Evolutionary conservation across 2,888 invertebrate genomes (phyloP), one percentile per base, ranked within the genome.

Genomic region (Temnothorax unifasciatus): DNA sequence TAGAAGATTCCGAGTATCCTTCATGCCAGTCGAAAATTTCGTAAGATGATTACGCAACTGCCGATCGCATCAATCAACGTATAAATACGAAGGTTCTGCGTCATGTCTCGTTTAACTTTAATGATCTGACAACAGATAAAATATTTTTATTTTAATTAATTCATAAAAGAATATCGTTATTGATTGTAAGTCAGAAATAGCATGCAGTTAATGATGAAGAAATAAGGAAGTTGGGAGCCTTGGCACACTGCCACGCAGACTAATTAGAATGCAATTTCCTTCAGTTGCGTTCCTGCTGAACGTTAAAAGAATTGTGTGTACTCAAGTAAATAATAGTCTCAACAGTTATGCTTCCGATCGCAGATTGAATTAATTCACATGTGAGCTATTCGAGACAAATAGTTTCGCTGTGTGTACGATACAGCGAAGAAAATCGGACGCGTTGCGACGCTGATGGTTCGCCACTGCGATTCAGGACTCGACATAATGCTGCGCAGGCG

Each of bases 401-500:
- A 63, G 15, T 41, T 29, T n/a, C 38, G 13, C 15, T n/a, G 21
- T 25, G 11, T 44, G 25, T 9, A 13, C 54, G 44, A 57, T 66
- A 38, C 11, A n/a, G 29, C 0, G 57, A 54, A 79, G 47, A 57
- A 34, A 47, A 21, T n/a, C 21, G 13, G 44, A 50, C 38, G 52
- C 52, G 52, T 66, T 25, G 25, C 57, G 54, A 81, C 71, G 84
- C 47, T 34, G 64, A 64, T 68, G 73, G 82, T 21, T 54, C 63
- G 66, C 50, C 52, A 82, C 75, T 79, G 79, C 79, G 38, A 81
- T 81, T 81, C 79, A 81, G 71, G 79, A 64, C 77, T 87, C 88
- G 82, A 59, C 61, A 68, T 87, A 87, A 85, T 11, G 29, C 81
- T 66, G 91, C 91, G 91, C 92, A 92, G 86, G 89, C 89, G 90